A percentile compares a stretch with the other conserved stretches of the same genome.
These are phyloP conservation scores for Aphidius gifuensis DNA, from an alignment of 1,140 invertebrate genomes.

Conservation along the genomic window DNA sequence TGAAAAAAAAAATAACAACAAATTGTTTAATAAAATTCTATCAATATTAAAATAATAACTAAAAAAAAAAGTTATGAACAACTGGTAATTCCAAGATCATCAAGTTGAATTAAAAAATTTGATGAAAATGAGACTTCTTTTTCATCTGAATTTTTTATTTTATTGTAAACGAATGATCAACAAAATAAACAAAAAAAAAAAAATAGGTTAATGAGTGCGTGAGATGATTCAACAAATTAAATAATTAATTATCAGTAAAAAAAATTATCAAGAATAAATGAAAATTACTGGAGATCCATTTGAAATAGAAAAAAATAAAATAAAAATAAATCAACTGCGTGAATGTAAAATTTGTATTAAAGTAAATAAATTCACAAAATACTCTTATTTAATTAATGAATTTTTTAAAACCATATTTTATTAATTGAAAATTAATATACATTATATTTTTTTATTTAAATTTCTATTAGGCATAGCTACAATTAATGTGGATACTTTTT, in stretches of 20 bases:
- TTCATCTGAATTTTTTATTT: conserved; percentile 1
- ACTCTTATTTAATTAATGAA: conserved; percentile 37
- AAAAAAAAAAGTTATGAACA: not conserved
- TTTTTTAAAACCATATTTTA: not conserved
- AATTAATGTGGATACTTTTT: too few relatives aligned
- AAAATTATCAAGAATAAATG: conserved; percentile 34
- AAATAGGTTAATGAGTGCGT: conserved; percentile 20
- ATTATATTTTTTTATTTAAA: not conserved
- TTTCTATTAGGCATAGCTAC: too few relatives aligned
- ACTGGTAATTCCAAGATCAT: conserved; percentile 8
- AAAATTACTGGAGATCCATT: conserved; percentile 36
- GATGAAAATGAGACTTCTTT: not conserved
- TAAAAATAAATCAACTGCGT: conserved; percentile 36
- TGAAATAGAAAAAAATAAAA: conserved; percentile 32
- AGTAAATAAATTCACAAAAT: conserved; percentile 51
- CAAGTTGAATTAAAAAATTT: conserved; percentile 37
- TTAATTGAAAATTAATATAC: not conserved
- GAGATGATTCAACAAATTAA: conserved; percentile 21
- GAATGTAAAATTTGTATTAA: conserved; percentile 53
- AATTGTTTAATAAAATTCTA: too few relatives aligned
- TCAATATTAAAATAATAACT: not conserved
- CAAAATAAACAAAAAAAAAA: conserved; percentile 15
- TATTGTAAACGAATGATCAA: conserved; percentile 1
- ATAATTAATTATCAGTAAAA: conserved; percentile 27
- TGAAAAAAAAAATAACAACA: too few relatives aligned